Base-by-base conservation (phyloP, 2,888 invertebrate species). In the Apodemia mormo region DNA sequence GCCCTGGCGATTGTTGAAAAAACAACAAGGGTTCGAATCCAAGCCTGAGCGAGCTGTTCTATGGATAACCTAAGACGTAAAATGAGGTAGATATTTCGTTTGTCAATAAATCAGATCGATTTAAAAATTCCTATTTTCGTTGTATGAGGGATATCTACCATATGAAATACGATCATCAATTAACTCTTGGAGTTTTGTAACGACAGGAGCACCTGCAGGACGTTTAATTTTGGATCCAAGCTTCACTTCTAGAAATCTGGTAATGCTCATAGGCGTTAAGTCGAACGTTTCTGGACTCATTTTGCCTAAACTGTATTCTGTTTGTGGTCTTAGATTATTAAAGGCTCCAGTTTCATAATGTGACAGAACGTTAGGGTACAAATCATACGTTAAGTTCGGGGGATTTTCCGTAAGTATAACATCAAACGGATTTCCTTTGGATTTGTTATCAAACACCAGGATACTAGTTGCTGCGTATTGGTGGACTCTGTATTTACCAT, bases 221-320 rank as follows among this genome's bases (percentile, higher is more conserved):
- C 65, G 65, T 68, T 65, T 54, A 68, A 68, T 68, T 68, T 68
- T 68, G 9, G 54, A 69, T 69, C 65, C 68, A 69, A 69, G 37
- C 65, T 65, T 69, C 68, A 69, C 69, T 52, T 69, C 10, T 65
- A 69, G 56, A 69, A 69, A 52, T 52, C 14, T 14, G 52, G 52
- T 52, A 52, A 14, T 9, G 52, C 52, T 52, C 52, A 52, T 10
- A 52, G 52, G 52, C 52, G 66, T 69, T 69, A 69, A 69, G 69
- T 69, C 56, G 40, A 65, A 69, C 69, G 65, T 69, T 69, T 5
- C 66, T 49, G 52, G 52, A 69, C 66, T 49, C 45, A 56, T 69
- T 69, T 66, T 66, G 54, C 65, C 66, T 69, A 69, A 69, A 69
- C 37, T 30, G 69, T 69, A 66, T 54, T 69, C 69, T 69, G 69